Percentiles rank a stretch among this genome's conserved stretches.
phyloP scores from a whole-genome alignment of 2,888 invertebrate species.

The Listrodromus nycthemerus region DNA sequence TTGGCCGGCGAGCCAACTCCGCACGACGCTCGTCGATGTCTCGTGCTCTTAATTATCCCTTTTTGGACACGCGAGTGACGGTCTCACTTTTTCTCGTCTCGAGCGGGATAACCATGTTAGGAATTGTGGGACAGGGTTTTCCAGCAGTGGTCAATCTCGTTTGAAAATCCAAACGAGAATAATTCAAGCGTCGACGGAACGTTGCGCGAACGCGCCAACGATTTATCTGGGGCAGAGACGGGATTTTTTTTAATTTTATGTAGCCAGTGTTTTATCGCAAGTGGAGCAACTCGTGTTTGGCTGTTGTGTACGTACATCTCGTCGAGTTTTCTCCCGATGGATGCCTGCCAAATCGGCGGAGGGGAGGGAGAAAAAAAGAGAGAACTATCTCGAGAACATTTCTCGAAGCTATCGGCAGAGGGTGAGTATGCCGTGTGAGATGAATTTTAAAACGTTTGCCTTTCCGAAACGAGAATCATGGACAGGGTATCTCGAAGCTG shows the following conservation, averaged over 20 bases:
- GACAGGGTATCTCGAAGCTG: constrained; percentile 69
- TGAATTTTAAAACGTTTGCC: constrained; percentile 69
- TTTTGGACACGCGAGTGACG: constrained; percentile 34
- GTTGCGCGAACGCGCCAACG: not conserved
- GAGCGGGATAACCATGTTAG: constrained; percentile 14
- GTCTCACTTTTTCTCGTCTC: constrained; percentile 16
- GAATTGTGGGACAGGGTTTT: constrained; percentile 40
- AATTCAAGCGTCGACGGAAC: not conserved
- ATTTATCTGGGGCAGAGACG: not conserved
- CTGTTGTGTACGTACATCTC: constrained; percentile 9
- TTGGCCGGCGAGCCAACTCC: constrained; percentile 45
- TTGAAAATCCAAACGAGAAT: not conserved
- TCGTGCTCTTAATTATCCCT: constrained; percentile 44
- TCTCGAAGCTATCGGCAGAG: constrained; percentile 24
- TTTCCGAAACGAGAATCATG: constrained; percentile 75
- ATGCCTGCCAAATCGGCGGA: constrained; percentile 44
- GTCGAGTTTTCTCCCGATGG: constrained; percentile 42
- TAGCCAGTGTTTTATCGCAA: not conserved
- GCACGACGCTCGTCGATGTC: constrained; percentile 18
- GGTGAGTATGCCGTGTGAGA: constrained; percentile 41
- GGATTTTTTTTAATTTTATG: not conserved
- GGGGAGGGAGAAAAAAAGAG: not conserved
- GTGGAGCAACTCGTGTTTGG: constrained; percentile 52
- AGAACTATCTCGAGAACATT: constrained; percentile 3
- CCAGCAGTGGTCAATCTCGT: constrained; percentile 3